phyloP scores from a whole-genome alignment of 1,140 invertebrate species.

The Scylla paramamosain region DNA sequence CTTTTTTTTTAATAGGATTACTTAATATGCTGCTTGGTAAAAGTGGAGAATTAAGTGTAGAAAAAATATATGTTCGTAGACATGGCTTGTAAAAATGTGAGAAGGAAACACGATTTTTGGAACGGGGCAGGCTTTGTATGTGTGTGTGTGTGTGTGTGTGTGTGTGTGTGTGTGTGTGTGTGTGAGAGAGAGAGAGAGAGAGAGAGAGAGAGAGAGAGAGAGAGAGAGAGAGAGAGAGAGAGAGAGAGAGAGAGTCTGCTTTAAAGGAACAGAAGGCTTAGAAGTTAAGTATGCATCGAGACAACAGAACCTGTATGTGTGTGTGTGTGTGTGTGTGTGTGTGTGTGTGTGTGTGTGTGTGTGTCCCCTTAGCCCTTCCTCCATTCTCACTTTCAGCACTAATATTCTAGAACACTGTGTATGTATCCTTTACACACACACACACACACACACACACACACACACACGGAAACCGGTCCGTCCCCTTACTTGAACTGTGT shows the following conservation, averaged over 20 bases:
- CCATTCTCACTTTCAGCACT: no score
- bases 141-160: constrained; percentile 53
- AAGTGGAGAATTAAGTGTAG: neutral
- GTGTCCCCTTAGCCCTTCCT: no score
- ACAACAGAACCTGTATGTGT: no score
- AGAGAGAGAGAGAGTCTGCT: neutral
- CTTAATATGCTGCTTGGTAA: neutral
- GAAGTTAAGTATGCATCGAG: neutral
- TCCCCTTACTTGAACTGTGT: no score
- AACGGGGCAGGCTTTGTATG: neutral
- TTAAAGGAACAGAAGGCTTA: neutral
- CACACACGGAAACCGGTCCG: no score
- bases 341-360: no score
- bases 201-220: neutral
- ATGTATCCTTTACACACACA: neutral
- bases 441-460: neutral
- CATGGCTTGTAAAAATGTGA: neutral
- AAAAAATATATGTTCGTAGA: neutral
- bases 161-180: constrained; percentile 37
- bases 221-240: neutral
- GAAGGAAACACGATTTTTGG: neutral
- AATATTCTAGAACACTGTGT: no score
- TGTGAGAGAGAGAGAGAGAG: constrained; percentile 19
- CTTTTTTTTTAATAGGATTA: neutral
- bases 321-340: no score